These are phyloP conservation scores for Nycticebus coucang DNA, from an alignment of 2,113 vertebrate species.

Conservation along the genomic window DNA sequence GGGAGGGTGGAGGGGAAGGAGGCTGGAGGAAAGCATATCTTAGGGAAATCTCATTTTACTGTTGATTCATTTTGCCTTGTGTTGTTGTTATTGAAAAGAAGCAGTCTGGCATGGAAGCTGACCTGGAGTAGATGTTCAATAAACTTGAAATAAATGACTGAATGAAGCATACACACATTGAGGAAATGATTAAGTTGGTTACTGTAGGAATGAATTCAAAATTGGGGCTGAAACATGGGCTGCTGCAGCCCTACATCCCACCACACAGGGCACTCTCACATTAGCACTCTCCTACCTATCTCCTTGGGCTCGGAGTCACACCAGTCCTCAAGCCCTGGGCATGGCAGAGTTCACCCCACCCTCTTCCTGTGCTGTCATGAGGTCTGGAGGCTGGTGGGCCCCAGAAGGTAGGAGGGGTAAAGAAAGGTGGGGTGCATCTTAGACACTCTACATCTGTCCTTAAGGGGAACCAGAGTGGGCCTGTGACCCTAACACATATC, in stretches of 20 bases:
- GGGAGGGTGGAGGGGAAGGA: neutral
- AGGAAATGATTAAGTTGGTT: conserved; percentile 21
- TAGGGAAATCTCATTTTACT: neutral
- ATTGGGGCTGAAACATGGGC: neutral
- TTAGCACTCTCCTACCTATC: neutral
- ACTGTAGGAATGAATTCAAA: neutral
- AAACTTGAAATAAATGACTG: neutral
- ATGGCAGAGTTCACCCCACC: neutral
- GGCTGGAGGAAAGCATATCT: neutral
- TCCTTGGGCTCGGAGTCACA: neutral
- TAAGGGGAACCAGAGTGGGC: neutral
- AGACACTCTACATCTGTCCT: neutral
- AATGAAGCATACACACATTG: neutral
- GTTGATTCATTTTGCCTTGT: conserved; percentile 44
- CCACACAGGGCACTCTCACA: neutral
- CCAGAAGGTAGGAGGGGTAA: neutral
- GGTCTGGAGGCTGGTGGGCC: neutral
- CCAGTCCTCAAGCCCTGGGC: neutral
- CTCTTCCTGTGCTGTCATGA: neutral
- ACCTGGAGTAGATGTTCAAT: neutral
- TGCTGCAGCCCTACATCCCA: neutral
- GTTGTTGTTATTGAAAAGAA: neutral
- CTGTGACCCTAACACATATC: neutral
- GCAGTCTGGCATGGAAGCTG: neutral
- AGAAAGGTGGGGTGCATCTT: accelerated